A percentile compares a stretch with the other conserved stretches of the same genome.
These are phyloP conservation scores for Camelus dromedarius DNA, from an alignment of 2,113 vertebrate genomes.

Conservation along the genomic window DNA sequence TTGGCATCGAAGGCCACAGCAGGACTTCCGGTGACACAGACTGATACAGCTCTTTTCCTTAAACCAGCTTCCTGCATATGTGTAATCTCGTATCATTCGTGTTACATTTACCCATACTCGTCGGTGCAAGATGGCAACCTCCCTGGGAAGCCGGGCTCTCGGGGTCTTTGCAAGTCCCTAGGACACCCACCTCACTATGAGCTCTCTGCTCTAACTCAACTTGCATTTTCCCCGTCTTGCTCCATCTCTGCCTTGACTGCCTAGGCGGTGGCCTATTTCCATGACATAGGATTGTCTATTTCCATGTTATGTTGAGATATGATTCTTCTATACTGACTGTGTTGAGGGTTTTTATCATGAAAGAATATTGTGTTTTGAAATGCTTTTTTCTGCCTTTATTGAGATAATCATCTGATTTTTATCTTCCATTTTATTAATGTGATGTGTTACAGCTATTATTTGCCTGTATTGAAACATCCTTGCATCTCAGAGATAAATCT, in stretches of 20 bases:
- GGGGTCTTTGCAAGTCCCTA: neutral
- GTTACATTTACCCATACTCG: neutral
- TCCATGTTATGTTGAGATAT: neutral
- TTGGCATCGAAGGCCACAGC: neutral
- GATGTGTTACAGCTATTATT: neutral
- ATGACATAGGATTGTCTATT: neutral
- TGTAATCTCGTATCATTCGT: neutral
- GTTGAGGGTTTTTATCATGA: neutral
- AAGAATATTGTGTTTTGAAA: neutral
- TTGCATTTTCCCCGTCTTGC: neutral
- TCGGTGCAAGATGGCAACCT: neutral
- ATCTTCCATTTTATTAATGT: neutral
- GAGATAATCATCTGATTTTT: neutral
- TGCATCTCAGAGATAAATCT: neutral
- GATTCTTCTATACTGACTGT: neutral
- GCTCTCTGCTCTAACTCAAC: neutral
- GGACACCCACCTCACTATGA: neutral
- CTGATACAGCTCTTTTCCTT: neutral
- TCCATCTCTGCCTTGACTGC: neutral
- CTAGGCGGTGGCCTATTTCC: conserved; percentile 27
- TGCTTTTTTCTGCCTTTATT: neutral
- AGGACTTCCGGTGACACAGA: neutral
- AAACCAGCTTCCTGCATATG: neutral
- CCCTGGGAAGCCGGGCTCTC: neutral
- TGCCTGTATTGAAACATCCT: neutral